Evolutionary conservation across 2,888 invertebrate species (phyloP), one percentile per base, ranked within the genome.

Genomic region (Esperia sulphurella): DNA sequence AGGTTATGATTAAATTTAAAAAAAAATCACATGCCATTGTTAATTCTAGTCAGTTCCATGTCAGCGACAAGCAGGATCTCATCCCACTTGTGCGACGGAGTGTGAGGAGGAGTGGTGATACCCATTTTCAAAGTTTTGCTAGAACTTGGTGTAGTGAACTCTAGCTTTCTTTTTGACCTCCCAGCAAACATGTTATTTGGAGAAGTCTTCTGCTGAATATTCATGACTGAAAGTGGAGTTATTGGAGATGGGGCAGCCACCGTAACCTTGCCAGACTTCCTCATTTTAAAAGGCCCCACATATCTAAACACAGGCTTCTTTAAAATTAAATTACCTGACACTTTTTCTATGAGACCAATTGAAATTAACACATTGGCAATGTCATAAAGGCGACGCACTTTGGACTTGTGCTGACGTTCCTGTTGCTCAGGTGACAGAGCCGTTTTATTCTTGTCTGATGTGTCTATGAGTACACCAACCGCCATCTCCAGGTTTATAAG

Each of bases 281-380:
- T 87, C 55, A 74, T 68, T 63, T 84, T 81, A 43, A 76, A 74
- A 33, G 91, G 91, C 41, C 93, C 93, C 53, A 91, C 91, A 80
- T 93, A 94, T 63, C 89, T 90, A 75, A 93, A 94, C 51, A 93
- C 92, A 54, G 93, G 93, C 69, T 93, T 93, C 62, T 92, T 91
- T 63, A 92, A 86, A 73, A 79, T 91, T 79, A 81, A 91, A 59
- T 90, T 89, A 60, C 91, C 91, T 50, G 92, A 91, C 51, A 94
- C 92, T 76, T 94, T 94, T 69, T 92, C 91, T 68, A 95, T 94
- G 58, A 95, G 90, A 61, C 92, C 92, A 72, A 95, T 92, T 52
- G 94, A 94, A 57, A 94, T 93, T 62, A 95, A 90, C 57, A 95
- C 94, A 79, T 95, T 95, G 51, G 95, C 94, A 63, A 95, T 94